Evolutionary conservation across 2,797 vertebrate genomes (phyloP), one percentile per base, ranked within the genome.

Genomic region (Hippoglossus hippoglossus): DNA sequence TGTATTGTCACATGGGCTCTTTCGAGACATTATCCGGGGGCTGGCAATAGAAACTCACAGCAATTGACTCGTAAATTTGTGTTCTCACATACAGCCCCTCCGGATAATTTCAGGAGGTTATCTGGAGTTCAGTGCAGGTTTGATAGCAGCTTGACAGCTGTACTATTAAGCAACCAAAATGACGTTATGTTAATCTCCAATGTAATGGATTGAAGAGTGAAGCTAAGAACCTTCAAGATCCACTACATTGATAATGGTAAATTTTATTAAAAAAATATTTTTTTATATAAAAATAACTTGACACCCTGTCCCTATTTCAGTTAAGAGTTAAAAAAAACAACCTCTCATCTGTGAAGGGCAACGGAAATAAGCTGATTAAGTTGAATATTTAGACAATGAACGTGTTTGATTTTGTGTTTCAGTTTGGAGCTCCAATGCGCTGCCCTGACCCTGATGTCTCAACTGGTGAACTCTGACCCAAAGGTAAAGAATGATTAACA

Each of bases 361-460:
- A 11, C 22, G 44, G 50, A 66, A 62, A 66, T 47, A 60, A 41
- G 16, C 13, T n/a, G 13, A 24, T 15, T 8, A 8, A n/a, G 28
- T 44, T 57, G n/a, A 26, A 44, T 39, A 18, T 36, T 50, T 52
- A 6, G 39, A 44, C n/a, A 1, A 28, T 63, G 50, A 24, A 53
- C 19, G 21, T 73, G 47, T 65, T 31, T 67, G 50, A 21, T 77
- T 55, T 84, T 92, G 57, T 95, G 89, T 94, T 92, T 89, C 86
- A 99, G 97, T 79, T 89, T 94, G 92, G 96, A 97, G 91, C 89
- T 96, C 70, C 95, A 96, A 87, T 96, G 95, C 61, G 89, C 94
- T 21, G 92, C 95, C 73, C 87, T 99, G 75, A 95, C 82, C 53
- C 92, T 98, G 82, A 81, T 94, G 41, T 98, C 97, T 52, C 95